Evolutionary conservation across 2,113 vertebrate genomes (phyloP), one percentile per base, ranked within the genome.

Genomic region (Amia ocellicauda): DNA sequence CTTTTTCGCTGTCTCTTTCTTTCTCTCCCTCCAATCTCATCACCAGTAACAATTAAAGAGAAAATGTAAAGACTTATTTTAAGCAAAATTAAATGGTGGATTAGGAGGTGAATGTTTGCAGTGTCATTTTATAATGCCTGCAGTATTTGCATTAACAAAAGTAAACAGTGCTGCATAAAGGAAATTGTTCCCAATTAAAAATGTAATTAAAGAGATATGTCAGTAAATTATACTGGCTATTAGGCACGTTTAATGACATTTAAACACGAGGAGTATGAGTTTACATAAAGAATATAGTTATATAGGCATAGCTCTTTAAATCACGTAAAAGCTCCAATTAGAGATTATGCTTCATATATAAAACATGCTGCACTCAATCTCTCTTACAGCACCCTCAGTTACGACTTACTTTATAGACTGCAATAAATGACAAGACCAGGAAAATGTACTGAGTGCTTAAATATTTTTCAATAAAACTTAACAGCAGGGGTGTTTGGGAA

Each of bases 211-310:
- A 80, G 74, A 84, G 64, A 80, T 80, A 80, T 86, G 84, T 86
- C 80, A 78, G 77, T 81, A 87, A 85, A 86, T 87, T 83, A 72
- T 81, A 77, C 86, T 86, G 83, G 79, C 83, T 81, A 85, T 84
- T 86, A 71, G 84, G 73, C 81, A 65, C 72, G 80, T 84, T 86
- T 89, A 88, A 83, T 84, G 74, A 61, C 71, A 69, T 83, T 84
- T 83, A 85, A 88, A 83, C 76, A 80, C 50, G 62, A 27, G 62
- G 41, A 61, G 64, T 63, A 29, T 60, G 22, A 56, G 54, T 66
- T 57, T 68, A 68, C 70, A 51, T 62, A 40, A 58, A 58, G 65
- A 68, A 54, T 27, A 41, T 14, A 52, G 57, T 42, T 50, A 61
- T 56, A 56, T 55, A 43, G 31, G 9, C 40, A 10, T 4, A 60